Evolutionary conservation across 1,140 invertebrate species (phyloP), one percentile per base, ranked within the genome.

Genomic region (Cotesia vestalis): DNA sequence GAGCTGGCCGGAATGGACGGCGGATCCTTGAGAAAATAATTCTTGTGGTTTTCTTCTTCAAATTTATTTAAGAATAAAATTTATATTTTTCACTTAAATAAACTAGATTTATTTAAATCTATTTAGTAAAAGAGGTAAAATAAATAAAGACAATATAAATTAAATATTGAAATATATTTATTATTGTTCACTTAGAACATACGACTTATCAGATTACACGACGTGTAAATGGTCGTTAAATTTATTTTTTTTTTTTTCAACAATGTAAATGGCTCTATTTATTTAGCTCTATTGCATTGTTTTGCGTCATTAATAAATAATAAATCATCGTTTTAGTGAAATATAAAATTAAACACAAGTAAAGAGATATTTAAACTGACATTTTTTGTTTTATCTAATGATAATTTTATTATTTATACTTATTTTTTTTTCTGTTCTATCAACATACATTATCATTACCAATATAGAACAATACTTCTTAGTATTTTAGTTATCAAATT

Each of bases 1-100:
- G 69, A 69, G 74, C 1, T 86, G 84, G 85, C 77, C 80, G 0
- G 82, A 86, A 70, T 85, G 82, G 81, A 14, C 57, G 0, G 27
- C 66, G 8, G 38, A 14, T 20, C 72, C 69, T 62, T 35, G 60
- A 62, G 27, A 35, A 9, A 62, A 27, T 35, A 27, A 9, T 27
- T 34, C 17, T 17, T 17, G 17, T 17, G 17, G 4, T 8, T 35
- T 9, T 20, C 8, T 62, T 36, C 1, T 27, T 27, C 0, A 27
- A 27, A 27, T 27, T 27, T 27, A 27, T 27, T 27, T 27, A 27
- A 27, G 1, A 27, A 27, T 27, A 27, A 27, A 27, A 27, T 27
- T 3, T 27, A 27, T 27, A 27, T 27, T 27, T 17, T 17, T 17
- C 17, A 46, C 11, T 46, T 46, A 46, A 46, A 46, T 46, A 17